phyloP scores from a whole-genome alignment of 2,888 invertebrate species.

The Chirona hameri region DNA sequence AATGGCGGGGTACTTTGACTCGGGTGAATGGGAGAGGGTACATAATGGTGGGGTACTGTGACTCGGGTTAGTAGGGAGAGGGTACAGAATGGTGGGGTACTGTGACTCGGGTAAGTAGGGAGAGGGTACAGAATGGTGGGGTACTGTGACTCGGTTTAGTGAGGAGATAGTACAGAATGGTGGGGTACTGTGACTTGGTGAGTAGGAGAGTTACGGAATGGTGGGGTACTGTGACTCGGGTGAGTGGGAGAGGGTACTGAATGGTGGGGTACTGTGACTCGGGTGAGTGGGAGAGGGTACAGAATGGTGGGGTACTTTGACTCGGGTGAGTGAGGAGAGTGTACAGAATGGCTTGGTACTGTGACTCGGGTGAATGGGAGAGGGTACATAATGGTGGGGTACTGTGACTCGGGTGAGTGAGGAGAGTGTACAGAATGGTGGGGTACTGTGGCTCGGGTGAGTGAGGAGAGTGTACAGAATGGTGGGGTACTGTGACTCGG shows the following conservation, averaged over 20 bases:
- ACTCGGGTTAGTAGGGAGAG: background rate
- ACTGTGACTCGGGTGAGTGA: background rate
- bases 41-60: background rate
- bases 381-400: background rate
- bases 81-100: background rate
- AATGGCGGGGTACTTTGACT: background rate
- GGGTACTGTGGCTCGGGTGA: background rate
- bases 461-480: background rate
- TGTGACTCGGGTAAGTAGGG: background rate
- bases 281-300: background rate
- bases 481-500: background rate
- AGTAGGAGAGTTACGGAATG: background rate
- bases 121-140: background rate
- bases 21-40: background rate
- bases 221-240: background rate
- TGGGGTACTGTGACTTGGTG: background rate
- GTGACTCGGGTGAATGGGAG: background rate
- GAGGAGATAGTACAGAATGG: background rate
- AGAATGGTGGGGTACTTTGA: background rate
- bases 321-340: background rate
- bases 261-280: background rate
- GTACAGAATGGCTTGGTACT: background rate
- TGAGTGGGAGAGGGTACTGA: background rate
- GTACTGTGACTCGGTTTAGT: background rate
- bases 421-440: background rate